Evolutionary conservation across 2,888 invertebrate species (phyloP), one percentile per base, ranked within the genome.

Genomic region (Subacronicta megacephala): DNA sequence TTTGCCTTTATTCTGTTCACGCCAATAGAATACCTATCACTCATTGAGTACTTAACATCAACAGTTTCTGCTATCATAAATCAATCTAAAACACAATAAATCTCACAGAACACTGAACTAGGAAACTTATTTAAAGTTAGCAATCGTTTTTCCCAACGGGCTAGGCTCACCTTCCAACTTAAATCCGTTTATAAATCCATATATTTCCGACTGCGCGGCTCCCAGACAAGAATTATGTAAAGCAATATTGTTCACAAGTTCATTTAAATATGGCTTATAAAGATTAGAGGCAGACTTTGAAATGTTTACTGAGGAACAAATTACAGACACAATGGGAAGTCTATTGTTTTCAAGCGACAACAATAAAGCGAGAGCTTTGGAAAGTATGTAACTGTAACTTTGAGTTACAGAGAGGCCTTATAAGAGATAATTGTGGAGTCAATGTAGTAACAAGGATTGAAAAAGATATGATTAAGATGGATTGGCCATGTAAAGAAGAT

Each of bases 151-250:
- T 45, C 57, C 42, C 40, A 43, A 45, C 47, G 44, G 29, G 41
- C 62, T 42, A 45, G 43, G 63, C 64, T 57, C 41, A 56, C 54
- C 53, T 72, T 52, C 56, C 51, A 62, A 61, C 64, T 68, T 58
- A 56, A 68, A 68, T 74, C 57, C 62, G 54, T 31, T 43, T 44
- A 70, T 78, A 72, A 74, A 78, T 66, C 60, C 60, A 38, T 46
- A 58, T 65, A 51, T 62, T 68, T 72, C 61, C 69, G 57, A 74
- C 62, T 45, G 44, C 55, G 29, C 20, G 38, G 31, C 54, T 43
- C 33, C 20, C 42, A 42, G 37, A 35, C 7, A 17, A 15, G 29
- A 49, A 41, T 50, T 71, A 53, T 65, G 41, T 40, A 53, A 44
- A 64, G 44, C 36, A 49, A 49, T 70, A 35, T 41, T 46, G 40